Base-by-base conservation (phyloP, 2,797 vertebrate species). In the Champsocephalus gunnari region DNA sequence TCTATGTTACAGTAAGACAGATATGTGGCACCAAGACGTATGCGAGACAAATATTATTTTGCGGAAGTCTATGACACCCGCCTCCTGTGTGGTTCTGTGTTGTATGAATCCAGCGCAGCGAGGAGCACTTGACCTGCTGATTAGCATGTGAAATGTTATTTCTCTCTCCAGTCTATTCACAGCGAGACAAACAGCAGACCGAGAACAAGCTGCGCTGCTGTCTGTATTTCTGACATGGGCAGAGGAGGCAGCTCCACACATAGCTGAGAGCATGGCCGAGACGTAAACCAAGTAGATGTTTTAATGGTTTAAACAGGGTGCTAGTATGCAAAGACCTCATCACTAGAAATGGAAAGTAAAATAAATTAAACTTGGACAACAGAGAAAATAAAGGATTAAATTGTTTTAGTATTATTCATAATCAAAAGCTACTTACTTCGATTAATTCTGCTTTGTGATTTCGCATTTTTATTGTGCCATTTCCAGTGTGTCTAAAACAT, bases 121-220 rank as follows among this genome's bases (percentile, higher is more conserved):
- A 58, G 59, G 50, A 69, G 38, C 66, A 55, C 53, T 67, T 41
- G 48, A 72, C 63, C 63, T 44, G 11, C 54, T 38, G 34, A 38
- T 9, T 38, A 38, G 8, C 59, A 72, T 51, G 38, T 56, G 59
- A 68, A 72, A 65, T 12, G 47, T 34, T 12, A 49, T 64, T 58
- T 69, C 13, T 64, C 44, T 38, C 28, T 60, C 34, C 47, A 41
- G 65, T 73, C 34, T 12, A 53, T 71, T 71, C 56, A 61, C 55
- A 34, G 19, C 9, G 9, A 63, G 43, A 61, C 44, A 19, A 16
- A 44, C 13, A 16, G 38, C 60, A 69, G 59, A 17, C 34, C 13
- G 60, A 34, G 19, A 45, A 16, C 32, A 11, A 41, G 32, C 32
- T 43, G 17, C 5, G 32, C 32, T 43, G 17, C 5, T 8, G 24